Evolutionary conservation across 1,140 invertebrate species (phyloP).

Genomic region (Hetaerina americana): DNA sequence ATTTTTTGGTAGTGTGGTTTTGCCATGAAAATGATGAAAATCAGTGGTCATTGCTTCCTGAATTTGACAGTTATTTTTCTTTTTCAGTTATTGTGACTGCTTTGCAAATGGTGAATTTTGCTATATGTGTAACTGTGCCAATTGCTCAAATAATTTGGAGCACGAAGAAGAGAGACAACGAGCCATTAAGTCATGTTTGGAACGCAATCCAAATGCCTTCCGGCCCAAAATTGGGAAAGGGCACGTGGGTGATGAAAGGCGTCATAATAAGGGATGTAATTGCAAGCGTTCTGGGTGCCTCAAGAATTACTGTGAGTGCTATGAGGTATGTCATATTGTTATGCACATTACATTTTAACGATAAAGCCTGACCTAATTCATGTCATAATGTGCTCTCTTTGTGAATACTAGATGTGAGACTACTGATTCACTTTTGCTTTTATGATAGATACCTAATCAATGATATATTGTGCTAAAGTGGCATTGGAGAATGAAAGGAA

Average conservation of each 20-base stretch:
- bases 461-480: too few species aligned
- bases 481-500: too few species aligned
- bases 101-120: conserved; percentile 99
- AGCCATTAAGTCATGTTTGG: conserved; percentile 84
- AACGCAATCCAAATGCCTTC: conserved; percentile 89
- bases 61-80: too few species aligned
- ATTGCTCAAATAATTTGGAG: conserved; percentile 93
- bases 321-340: conserved; percentile 77
- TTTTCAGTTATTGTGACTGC: conserved; percentile 87
- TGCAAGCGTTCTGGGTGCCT: conserved; percentile 97
- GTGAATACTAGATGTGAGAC: too few species aligned
- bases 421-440: too few species aligned
- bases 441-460: too few species aligned
- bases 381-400: too few species aligned
- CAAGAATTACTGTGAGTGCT: conserved; percentile 99
- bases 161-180: conserved; percentile 90
- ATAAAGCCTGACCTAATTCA: too few species aligned
- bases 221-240: conserved; percentile 94
- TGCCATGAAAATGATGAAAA: too few species aligned
- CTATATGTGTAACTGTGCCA: conserved; percentile 94
- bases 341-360: too few species aligned
- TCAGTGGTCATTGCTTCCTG: too few species aligned
- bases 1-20: too few species aligned
- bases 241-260: conserved; percentile 50
- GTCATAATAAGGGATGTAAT: conserved; percentile 98